Evolutionary conservation across 2,797 vertebrate genomes (phyloP).

Genomic region (Fistularia tabacaria): DNA sequence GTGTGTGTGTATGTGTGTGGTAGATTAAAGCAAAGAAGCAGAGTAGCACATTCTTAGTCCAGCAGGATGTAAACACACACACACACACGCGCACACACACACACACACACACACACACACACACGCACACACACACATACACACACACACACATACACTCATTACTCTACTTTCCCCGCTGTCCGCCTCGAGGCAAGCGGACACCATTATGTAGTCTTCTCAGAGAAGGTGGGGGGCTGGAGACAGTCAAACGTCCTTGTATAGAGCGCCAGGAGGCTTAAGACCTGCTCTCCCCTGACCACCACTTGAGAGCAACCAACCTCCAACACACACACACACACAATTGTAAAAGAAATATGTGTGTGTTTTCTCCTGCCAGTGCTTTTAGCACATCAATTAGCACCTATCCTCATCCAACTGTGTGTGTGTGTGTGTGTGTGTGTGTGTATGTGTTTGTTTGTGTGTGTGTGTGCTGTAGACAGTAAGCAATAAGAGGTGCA

Average conservation of each 20-base stretch:
- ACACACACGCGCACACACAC: conserved; percentile 18
- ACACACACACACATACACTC: conserved; percentile 18
- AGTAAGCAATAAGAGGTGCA: conserved; percentile 1
- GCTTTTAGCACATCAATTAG: conserved; percentile 56
- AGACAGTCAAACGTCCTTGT: conserved; percentile 14
- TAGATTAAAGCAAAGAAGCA: conserved; percentile 28
- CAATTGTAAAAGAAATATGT: background rate
- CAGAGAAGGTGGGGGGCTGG: conserved; percentile 9
- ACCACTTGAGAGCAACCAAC: background rate
- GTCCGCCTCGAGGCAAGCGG: conserved; percentile 38
- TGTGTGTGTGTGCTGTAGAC: background rate
- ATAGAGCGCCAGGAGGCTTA: conserved; percentile 1
- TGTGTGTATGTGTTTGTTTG: conserved; percentile 11
- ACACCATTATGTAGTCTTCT: conserved; percentile 54
- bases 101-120: conserved; percentile 21
- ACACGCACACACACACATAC: conserved; percentile 22
- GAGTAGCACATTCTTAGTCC: conserved; percentile 9
- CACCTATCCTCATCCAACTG: conserved; percentile 45
- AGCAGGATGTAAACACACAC: conserved; percentile 24
- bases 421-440: too few species aligned
- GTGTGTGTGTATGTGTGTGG: conserved; percentile 5
- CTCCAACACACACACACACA: background rate
- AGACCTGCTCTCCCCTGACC: conserved; percentile 12
- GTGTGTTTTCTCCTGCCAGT: conserved; percentile 11
- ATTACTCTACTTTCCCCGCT: conserved; percentile 17